Percentiles rank a stretch among this genome's conserved stretches.
These are phyloP conservation scores for Andrena praecox DNA, from an alignment of 2,888 invertebrate genomes.

Conservation along the genomic window DNA sequence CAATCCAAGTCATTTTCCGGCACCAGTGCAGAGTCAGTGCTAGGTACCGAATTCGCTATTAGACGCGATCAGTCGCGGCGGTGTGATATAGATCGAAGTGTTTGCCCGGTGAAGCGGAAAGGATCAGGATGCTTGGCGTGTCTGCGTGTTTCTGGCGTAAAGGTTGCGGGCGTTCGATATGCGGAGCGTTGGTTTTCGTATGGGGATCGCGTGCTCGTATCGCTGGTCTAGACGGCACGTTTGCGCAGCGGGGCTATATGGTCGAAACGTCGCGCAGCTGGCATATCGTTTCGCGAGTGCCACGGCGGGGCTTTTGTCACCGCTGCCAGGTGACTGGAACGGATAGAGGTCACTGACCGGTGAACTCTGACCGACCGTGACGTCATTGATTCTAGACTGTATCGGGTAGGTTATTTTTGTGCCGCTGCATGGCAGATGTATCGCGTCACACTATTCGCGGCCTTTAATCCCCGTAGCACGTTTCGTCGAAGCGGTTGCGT, in stretches of 20 bases:
- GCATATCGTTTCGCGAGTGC: conserved; percentile 29
- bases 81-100: background rate
- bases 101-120: background rate
- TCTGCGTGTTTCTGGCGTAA: background rate
- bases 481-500: conserved; percentile 18
- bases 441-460: conserved; percentile 1
- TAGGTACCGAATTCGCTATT: no score
- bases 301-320: conserved; percentile 21
- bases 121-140: background rate
- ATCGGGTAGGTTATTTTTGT: conserved; percentile 51
- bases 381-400: conserved; percentile 60
- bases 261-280: background rate
- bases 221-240: conserved; percentile 12
- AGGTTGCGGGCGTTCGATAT: background rate
- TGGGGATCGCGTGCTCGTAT: conserved; percentile 17
- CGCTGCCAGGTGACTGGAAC: conserved; percentile 59
- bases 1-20: no score
- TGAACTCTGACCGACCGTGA: conserved; percentile 61
- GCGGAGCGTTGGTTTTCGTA: conserved; percentile 17
- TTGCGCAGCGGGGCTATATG: conserved; percentile 13
- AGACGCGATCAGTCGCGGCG: background rate
- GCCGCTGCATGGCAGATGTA: conserved; percentile 7
- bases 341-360: conserved; percentile 60
- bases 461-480: conserved; percentile 21
- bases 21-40: no score